These are phyloP conservation scores for Phrynosoma platyrhinos DNA, from an alignment of 2,113 vertebrate species.

Conservation along the genomic window DNA sequence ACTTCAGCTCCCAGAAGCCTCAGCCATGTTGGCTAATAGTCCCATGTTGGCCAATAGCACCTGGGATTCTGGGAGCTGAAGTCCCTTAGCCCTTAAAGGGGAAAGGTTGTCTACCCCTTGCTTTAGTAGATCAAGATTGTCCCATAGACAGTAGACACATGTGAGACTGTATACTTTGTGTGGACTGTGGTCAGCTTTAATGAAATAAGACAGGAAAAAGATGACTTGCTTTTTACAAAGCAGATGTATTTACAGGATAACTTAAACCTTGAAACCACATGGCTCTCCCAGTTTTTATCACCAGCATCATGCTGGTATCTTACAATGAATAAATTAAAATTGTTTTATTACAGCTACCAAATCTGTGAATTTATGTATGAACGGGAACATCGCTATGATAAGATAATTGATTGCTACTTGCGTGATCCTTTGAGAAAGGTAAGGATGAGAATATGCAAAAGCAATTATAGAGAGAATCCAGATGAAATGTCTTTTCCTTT, in stretches of 20 bases:
- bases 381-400: slow-evolving; percentile 89
- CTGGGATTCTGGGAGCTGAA: no score
- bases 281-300: not conserved
- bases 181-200: not conserved
- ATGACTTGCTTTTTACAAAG: not conserved
- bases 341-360: slow-evolving; percentile 85
- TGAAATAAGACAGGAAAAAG: not conserved
- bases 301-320: not conserved
- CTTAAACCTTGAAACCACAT: not conserved
- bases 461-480: slow-evolving; percentile 9
- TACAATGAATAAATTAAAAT: not conserved
- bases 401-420: slow-evolving; percentile 93
- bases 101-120: no score
- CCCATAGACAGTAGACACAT: no score
- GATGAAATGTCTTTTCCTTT: not conserved
- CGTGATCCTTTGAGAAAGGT: slow-evolving; percentile 93
- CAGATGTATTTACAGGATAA: not conserved
- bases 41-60: no score
- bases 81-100: no score
- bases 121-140: no score
- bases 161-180: not conserved
- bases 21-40: no score
- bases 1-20: no score
- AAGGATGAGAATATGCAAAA: slow-evolving; percentile 37
- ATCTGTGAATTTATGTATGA: slow-evolving; percentile 98